Evolutionary conservation across 2,888 invertebrate genomes (phyloP), one percentile per base, ranked within the genome.

Genomic region (Synergus umbraculus): DNA sequence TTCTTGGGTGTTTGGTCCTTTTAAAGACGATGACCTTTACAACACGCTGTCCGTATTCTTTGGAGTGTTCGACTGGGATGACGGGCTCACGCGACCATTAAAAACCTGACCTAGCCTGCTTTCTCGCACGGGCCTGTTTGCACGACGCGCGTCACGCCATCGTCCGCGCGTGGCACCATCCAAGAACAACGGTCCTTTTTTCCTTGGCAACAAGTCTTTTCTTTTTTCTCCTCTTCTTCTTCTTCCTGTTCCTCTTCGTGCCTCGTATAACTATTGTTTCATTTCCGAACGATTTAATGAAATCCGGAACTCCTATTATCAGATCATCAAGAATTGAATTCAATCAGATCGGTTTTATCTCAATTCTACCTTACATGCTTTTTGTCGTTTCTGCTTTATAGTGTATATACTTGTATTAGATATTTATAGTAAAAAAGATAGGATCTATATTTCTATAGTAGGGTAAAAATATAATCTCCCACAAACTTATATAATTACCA

Each of bases 11-110:
- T 41, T 73, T 73, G 73, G 73, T 73, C 73, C 54, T 73, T 73
- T 73, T 73, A 41, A 73, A 73, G 73, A 73, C 49, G 54, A 73
- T 76, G 76, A 76, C 54, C 66, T 66, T 76, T 65, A 65, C 64
- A 76, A 65, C 87, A 88, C 87, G 87, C 86, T 90, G 89, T 88
- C 90, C 90, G 90, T 87, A 58, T 87, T 85, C 82, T 83, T 80
- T 80, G 83, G 83, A 86, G 81, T 80, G 81, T 82, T 87, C 90
- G 89, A 89, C 89, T 89, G 89, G 88, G 89, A 89, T 89, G 89
- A 90, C 89, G 90, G 87, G 90, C 89, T 87, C 89, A 90, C 90
- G 89, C 89, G 89, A 89, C 89, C 90, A 88, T 89, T 89, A 89
- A 88, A 89, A 90, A 89, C 89, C 89, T 90, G 90, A 90, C 90